Conservation (phyloP, 2,113 vertebrate genomes). For the Bufo gargarizans region DNA sequence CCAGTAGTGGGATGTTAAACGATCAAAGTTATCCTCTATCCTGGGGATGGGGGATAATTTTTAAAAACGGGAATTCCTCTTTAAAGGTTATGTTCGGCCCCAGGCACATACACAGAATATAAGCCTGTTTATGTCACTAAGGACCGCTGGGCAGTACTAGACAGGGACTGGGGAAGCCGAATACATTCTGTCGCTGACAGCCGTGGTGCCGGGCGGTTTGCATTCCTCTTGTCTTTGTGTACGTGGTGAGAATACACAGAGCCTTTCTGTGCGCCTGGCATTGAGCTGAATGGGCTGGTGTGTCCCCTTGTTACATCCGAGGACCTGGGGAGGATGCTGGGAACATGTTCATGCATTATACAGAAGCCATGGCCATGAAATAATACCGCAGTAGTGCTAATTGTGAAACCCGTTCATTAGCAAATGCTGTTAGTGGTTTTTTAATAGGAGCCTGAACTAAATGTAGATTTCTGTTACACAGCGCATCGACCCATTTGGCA, state of each 20-base stretch:
- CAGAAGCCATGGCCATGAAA: not conserved
- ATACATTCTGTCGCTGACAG: not conserved
- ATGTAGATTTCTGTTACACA: not conserved
- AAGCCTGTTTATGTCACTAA: not conserved
- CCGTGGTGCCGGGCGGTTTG: not conserved
- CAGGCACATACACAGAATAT: too few relatives aligned
- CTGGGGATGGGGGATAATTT: too few relatives aligned
- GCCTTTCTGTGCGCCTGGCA: not conserved
- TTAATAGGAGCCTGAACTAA: not conserved
- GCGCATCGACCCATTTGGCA: not conserved
- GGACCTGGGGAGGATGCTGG: not conserved
- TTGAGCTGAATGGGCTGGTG: not conserved
- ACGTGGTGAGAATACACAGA: constrained; percentile 4
- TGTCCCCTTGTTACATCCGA: not conserved
- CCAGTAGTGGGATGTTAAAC: too few relatives aligned
- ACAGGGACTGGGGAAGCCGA: not conserved
- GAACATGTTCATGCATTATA: not conserved
- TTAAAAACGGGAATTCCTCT: too few relatives aligned
- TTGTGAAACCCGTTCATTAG: not conserved
- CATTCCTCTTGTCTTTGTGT: constrained; percentile 13
- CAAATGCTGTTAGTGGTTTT: not conserved
- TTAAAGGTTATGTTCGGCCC: too few relatives aligned
- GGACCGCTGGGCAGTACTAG: not conserved
- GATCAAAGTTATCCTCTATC: too few relatives aligned
- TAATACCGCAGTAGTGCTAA: not conserved